phyloP scores from a whole-genome alignment of 1,140 invertebrate species.

The Drosophila saltans region DNA sequence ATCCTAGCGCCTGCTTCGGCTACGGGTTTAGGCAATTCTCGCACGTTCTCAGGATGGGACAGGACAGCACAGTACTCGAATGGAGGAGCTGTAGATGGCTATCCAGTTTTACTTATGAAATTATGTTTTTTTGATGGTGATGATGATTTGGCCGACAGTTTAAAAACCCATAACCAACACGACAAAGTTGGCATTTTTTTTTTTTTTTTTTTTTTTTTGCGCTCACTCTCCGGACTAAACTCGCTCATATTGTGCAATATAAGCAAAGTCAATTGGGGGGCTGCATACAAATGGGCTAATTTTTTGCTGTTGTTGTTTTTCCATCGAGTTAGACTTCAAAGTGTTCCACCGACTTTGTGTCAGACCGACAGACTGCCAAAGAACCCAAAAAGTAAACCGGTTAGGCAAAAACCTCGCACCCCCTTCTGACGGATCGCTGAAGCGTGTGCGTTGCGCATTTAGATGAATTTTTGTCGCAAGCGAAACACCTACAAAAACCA shows the following conservation, averaged over 20 bases:
- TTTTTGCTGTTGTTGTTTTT: conserved; percentile 39
- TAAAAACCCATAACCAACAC: conserved; percentile 83
- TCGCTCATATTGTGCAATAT: conserved; percentile 81
- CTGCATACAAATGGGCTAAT: conserved; percentile 83
- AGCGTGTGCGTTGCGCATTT: conserved; percentile 69
- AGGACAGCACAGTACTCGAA: neutral
- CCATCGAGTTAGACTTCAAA: conserved; percentile 56
- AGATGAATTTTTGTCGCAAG: conserved; percentile 71
- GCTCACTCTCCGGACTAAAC: conserved; percentile 33
- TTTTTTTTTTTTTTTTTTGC: conserved; percentile 20
- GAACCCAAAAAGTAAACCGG: conserved; percentile 78
- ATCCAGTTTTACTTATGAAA: conserved; percentile 21
- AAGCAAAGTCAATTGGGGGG: conserved; percentile 60
- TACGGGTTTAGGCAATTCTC: conserved; percentile 32
- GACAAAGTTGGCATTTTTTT: conserved; percentile 35
- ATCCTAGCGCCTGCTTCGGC: conserved; percentile 58
- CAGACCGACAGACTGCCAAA: conserved; percentile 50
- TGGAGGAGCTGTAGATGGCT: neutral
- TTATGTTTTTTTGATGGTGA: conserved; percentile 53
- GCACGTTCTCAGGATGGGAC: conserved; percentile 24
- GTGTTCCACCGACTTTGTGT: conserved; percentile 21
- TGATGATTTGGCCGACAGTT: conserved; percentile 80
- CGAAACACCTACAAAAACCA: conserved; percentile 62
- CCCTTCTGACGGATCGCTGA: conserved; percentile 9
- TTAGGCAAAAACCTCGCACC: conserved; percentile 53